These are phyloP conservation scores for Sesia apiformis DNA, from an alignment of 2,888 invertebrate species.

Conservation along the genomic window DNA sequence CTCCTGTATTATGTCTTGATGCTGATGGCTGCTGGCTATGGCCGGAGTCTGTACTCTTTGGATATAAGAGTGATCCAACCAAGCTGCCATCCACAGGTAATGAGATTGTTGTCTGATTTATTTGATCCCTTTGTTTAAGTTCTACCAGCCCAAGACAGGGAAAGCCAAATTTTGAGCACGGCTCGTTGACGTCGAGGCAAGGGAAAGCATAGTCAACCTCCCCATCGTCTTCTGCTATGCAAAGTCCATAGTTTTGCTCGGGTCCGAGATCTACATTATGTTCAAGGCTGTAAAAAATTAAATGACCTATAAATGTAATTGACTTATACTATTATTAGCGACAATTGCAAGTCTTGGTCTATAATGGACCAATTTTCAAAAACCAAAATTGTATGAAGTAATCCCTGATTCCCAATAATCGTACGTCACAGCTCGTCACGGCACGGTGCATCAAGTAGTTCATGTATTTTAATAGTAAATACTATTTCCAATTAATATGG, in stretches of 20 bases:
- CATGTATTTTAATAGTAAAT: no score
- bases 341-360: no score
- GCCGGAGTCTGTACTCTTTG: slow-evolving; percentile 43
- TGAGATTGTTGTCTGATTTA: slow-evolving; percentile 36
- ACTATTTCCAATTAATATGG: no score
- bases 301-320: no score
- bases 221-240: slow-evolving; percentile 97
- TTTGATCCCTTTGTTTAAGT: slow-evolving; percentile 62
- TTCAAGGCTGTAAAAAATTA: slow-evolving; percentile 66
- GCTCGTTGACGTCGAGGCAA: slow-evolving; percentile 89
- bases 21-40: slow-evolving; percentile 37
- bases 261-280: slow-evolving; percentile 77
- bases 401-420: no score
- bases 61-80: slow-evolving; percentile 39
- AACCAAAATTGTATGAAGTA: no score
- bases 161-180: slow-evolving; percentile 95
- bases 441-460: no score
- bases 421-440: no score
- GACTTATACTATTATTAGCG: no score
- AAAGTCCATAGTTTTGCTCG: slow-evolving; percentile 86
- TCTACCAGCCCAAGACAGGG: slow-evolving; percentile 91
- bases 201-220: slow-evolving; percentile 96
- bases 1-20: slow-evolving; percentile 52
- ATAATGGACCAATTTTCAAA: no score
- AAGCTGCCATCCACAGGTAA: slow-evolving; percentile 52